Evolutionary conservation across 2,888 invertebrate species (phyloP).

Genomic region (Nyleta sp.): DNA sequence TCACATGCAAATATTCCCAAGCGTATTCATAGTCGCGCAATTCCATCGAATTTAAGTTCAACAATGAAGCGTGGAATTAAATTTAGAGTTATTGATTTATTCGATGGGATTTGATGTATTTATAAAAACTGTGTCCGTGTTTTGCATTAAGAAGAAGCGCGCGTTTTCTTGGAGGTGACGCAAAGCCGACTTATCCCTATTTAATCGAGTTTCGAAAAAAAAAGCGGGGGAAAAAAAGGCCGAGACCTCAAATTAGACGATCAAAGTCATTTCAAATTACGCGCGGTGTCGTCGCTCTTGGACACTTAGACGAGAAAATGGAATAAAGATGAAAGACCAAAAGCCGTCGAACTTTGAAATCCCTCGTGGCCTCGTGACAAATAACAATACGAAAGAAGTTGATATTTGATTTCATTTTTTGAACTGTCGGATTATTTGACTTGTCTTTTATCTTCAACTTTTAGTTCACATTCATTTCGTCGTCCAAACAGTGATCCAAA

Average conservation of each 20-base stretch:
- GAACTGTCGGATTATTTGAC: too few relatives aligned
- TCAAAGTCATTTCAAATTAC: constrained; percentile 29
- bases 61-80: constrained; percentile 15
- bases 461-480: too few relatives aligned
- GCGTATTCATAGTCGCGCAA: neutral
- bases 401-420: too few relatives aligned
- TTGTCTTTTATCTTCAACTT: too few relatives aligned
- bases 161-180: constrained; percentile 10
- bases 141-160: neutral
- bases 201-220: constrained; percentile 21
- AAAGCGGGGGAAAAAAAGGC: neutral
- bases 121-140: constrained; percentile 4
- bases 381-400: constrained; percentile 7
- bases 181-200: constrained; percentile 17
- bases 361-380: neutral
- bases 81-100: constrained; percentile 22
- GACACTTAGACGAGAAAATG: neutral
- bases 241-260: constrained; percentile 27
- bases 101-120: constrained; percentile 14
- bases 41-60: neutral
- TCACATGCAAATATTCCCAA: neutral
- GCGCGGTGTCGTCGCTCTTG: constrained; percentile 12
- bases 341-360: constrained; percentile 15
- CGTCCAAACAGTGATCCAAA: too few relatives aligned
- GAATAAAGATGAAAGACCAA: constrained; percentile 8